Base-by-base conservation (phyloP, 2,113 vertebrate genomes). In the Scomber colias region DNA sequence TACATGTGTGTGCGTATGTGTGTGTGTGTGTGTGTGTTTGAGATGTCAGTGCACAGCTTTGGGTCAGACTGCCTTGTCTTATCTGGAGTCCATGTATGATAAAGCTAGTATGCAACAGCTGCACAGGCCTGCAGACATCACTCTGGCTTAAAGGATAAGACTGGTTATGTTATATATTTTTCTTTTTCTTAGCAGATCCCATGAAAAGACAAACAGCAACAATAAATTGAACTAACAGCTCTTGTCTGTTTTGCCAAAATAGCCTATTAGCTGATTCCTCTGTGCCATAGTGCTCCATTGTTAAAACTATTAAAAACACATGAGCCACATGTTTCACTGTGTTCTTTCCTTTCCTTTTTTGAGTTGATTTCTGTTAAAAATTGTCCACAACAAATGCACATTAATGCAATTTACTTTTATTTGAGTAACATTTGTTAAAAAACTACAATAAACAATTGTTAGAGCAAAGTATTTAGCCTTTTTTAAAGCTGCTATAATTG, bases 81-180 rank as follows among this genome's bases (percentile, higher is more conserved):
- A 92, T 94, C 90, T 77, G 69, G 62, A 81, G 85, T 30, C 67
- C 49, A 50, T 40, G 44, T 13, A 6, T 80, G 90, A 94, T 90
- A 91, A 88, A 71, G 71, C 21, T 24, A 45, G 74, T 50, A 46
- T 67, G 72, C 76, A 44, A 55, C 45, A 80, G 79, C 89, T 56
- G 64, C 63, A 51, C 35, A 50, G 80, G 53, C 59, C 71, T 3
- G 15, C 53, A 71, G 65, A 65, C 73, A 14, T 71, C 40, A 3
- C 4, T 77, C 49, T 35, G 54, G 49, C 31, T 56, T 64, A 24
- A 45, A 53, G 56, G 53, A 75, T 72, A 54, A 77, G 3, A 13
- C 62, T 17, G 5, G 10, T 21, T 40, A 30, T 61, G 50, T 30
- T 71, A 5, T 31, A 11, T 3, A 35, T 2, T 49, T 69, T 57